Evolutionary conservation across 1,140 invertebrate genomes (phyloP), one percentile per base, ranked within the genome.

Genomic region (Scylla paramamosain): DNA sequence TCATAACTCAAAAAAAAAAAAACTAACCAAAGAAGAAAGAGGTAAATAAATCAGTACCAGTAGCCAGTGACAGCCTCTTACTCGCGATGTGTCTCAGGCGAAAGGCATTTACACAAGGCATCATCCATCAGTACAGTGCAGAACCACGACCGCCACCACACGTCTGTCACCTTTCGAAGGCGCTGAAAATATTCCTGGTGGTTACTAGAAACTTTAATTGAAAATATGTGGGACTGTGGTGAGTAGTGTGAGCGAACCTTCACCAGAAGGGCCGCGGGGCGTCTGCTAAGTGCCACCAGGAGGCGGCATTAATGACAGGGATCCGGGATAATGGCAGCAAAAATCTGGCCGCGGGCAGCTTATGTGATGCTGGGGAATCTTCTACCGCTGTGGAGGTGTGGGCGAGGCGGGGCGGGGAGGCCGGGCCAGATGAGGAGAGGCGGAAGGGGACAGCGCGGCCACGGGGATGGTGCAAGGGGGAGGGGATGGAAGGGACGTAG

Each of bases 221-320:
- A 77, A 77, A 77, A 77, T 25, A 7, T 7, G 25, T 77, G 67
- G 12, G 67, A 77, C 20, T 77, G 25, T 77, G 16, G 25, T n/a
- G 67, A 4, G 16, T 59, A 59, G 67, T n/a, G 67, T 77, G n/a
- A 77, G 67, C 20, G 20, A 77, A 20, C 6, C 25, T 77, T 77
- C 67, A 77, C 0, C 67, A 20, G 67, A n/a, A 2, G n/a, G 67
- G 67, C 67, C 25, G 16, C 67, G 25, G 67, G 16, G n/a, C 20
- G 20, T 48, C 16, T 88, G 45, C 39, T 93, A 93, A 93, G 93
- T 93, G 86, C 83, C 84, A 86, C 86, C 46, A 29, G 46, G 67
- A 88, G 39, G 67, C 93, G 20, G 93, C 84, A 93, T 88, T 93
- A 93, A 93, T 93, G 93, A 93, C 83, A 88, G 25, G 84, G 82